Percentiles rank a stretch among this genome's conserved stretches.
Evolutionary conservation across 2,888 invertebrate genomes (phyloP).

Genomic region (Sarcophaga carnaria): DNA sequence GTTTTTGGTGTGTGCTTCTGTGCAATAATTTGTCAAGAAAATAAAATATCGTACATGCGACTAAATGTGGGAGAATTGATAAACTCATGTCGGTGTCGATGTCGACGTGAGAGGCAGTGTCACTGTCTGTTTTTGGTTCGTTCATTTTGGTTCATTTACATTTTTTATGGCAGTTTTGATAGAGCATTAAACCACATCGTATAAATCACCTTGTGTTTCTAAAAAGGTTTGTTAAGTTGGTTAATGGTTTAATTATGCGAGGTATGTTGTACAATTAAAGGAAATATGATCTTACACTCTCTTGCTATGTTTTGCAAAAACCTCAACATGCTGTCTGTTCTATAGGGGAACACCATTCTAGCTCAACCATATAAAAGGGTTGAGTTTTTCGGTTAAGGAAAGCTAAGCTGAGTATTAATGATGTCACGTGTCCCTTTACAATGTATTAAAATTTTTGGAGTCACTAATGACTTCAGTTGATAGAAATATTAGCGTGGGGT

Average conservation of each 20-base stretch:
- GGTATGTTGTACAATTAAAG: background rate
- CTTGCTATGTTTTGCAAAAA: too few species aligned
- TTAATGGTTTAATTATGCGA: background rate
- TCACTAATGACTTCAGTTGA: too few species aligned
- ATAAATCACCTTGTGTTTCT: conserved; percentile 77
- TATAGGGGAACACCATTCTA: too few species aligned
- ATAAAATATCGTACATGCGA: background rate
- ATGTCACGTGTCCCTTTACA: too few species aligned
- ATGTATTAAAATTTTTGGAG: too few species aligned
- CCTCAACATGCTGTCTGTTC: too few species aligned
- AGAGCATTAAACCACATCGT: conserved; percentile 71
- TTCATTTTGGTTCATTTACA: conserved; percentile 77
- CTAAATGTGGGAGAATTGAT: conserved; percentile 30
- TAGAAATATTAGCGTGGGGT: too few species aligned
- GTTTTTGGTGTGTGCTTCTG: background rate
- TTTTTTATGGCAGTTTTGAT: conserved; percentile 79
- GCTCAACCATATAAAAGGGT: too few species aligned
- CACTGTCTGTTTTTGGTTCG: conserved; percentile 58
- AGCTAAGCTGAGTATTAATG: too few species aligned
- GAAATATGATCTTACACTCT: background rate
- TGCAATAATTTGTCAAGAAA: conserved; percentile 9
- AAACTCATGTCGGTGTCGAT: background rate
- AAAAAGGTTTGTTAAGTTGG: conserved; percentile 24
- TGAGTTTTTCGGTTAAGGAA: too few species aligned
- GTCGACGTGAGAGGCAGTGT: too few species aligned